A percentile compares a stretch with the other conserved stretches of the same genome.
Conservation (phyloP, 1,140 invertebrate genomes). For the Harlomillsia oculata region DNA sequence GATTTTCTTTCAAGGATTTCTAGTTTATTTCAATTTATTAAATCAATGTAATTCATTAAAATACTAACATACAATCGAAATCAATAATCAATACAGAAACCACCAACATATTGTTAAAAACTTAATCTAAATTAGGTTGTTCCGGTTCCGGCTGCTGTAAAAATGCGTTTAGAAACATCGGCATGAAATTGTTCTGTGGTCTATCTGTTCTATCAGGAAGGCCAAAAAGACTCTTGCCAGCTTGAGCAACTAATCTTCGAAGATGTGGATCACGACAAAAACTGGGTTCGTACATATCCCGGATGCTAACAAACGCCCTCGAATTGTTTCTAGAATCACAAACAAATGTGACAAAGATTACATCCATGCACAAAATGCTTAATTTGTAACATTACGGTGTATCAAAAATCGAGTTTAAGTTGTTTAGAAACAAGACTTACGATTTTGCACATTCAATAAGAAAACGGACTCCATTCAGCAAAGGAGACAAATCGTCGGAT, state of each 20-base stretch:
- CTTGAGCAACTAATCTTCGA: constrained; percentile 16
- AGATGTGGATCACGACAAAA: constrained; percentile 26
- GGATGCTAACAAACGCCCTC: constrained; percentile 21
- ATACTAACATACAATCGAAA: no score
- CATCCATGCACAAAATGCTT: no score
- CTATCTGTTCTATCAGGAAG: constrained; percentile 23
- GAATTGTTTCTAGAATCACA: constrained; percentile 17
- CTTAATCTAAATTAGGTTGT: constrained; percentile 6
- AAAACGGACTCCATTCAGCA: constrained; percentile 30
- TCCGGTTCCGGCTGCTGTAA: constrained; percentile 22
- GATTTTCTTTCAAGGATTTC: no score
- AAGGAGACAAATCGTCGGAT: constrained; percentile 16
- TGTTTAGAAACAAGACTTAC: constrained; percentile 26
- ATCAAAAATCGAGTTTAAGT: no score
- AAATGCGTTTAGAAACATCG: constrained; percentile 28
- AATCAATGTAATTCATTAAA: no score
- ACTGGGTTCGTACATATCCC: constrained; percentile 30
- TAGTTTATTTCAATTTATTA: no score
- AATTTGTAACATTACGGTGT: no score
- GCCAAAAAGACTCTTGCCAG: constrained; percentile 29
- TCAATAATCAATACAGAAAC: no score
- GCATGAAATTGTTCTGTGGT: constrained; percentile 20
- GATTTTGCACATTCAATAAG: constrained; percentile 28
- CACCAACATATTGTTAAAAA: no score
- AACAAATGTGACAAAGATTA: background rate